A percentile compares a stretch with the other conserved stretches of the same genome.
These are phyloP conservation scores for human (Homo sapiens) DNA, from an alignment of 2,113 vertebrate genomes.

Conservation along the genomic window DNA sequence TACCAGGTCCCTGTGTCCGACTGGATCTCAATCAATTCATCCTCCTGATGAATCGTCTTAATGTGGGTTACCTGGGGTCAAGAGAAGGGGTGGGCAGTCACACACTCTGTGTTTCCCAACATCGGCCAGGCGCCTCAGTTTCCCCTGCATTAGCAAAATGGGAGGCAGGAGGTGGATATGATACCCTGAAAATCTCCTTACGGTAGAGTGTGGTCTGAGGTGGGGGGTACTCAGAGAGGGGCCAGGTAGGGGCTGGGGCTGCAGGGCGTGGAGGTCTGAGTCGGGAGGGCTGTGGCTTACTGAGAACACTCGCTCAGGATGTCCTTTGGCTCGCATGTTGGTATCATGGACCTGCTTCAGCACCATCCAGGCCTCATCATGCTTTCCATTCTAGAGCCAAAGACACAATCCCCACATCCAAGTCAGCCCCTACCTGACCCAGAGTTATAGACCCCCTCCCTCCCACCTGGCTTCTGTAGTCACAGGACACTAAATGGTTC, in stretches of 20 bases:
- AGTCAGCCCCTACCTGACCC: background rate
- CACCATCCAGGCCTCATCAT: slow-evolving; percentile 99
- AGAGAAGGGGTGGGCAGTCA: background rate
- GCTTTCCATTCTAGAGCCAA: slow-evolving; percentile 93
- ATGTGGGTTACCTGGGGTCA: slow-evolving; percentile 94
- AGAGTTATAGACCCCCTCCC: background rate
- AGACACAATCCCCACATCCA: slow-evolving; percentile 4
- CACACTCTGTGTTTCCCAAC: background rate
- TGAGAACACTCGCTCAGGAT: slow-evolving; percentile 96
- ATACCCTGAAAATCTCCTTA: background rate
- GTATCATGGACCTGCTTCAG: slow-evolving; percentile 99
- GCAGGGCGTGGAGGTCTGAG: background rate
- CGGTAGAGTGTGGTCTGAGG: background rate
- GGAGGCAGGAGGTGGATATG: background rate
- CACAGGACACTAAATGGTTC: background rate
- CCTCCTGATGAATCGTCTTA: slow-evolving; percentile 95
- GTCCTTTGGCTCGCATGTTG: slow-evolving; percentile 98
- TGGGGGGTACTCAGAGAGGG: background rate
- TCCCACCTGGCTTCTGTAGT: slow-evolving; percentile 67
- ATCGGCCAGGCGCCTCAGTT: background rate
- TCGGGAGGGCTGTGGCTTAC: slow-evolving; percentile 81
- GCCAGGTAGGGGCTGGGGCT: background rate
- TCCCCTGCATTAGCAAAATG: background rate
- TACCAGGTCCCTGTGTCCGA: slow-evolving; percentile 92
- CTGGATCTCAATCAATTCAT: slow-evolving; percentile 94